A percentile compares a stretch with the other conserved stretches of the same genome.
Evolutionary conservation across 1,140 invertebrate genomes (phyloP).

Genomic region (Drosophila truncata): DNA sequence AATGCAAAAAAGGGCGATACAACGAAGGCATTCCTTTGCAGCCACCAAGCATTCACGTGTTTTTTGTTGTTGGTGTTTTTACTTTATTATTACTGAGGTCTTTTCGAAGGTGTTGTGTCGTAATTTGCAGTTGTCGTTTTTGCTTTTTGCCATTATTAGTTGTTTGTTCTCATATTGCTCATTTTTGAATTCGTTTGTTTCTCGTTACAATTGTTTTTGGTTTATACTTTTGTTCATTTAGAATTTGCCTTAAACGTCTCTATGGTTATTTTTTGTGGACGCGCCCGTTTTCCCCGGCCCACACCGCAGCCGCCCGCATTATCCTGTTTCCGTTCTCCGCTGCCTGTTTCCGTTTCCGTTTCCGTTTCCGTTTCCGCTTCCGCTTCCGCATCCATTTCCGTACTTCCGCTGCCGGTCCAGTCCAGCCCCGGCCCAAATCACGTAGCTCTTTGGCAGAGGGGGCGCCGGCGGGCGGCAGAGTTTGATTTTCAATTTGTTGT

Average conservation of each 20-base stretch:
- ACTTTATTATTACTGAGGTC: conserved; percentile 72
- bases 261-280: conserved; percentile 82
- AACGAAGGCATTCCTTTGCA: conserved; percentile 72
- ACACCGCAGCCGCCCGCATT: conserved; percentile 19
- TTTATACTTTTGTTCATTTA: conserved; percentile 83
- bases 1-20: conserved; percentile 77
- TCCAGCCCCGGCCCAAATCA: conserved; percentile 4
- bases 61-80: conserved; percentile 39
- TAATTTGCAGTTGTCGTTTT: conserved; percentile 81
- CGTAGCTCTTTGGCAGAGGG: conserved; percentile 16
- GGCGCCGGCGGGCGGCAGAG: conserved; percentile 23
- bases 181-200: conserved; percentile 78
- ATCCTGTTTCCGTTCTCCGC: conserved; percentile 23
- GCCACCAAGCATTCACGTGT: conserved; percentile 71
- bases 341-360: background rate
- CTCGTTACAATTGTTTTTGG: conserved; percentile 77
- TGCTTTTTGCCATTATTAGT: conserved; percentile 83
- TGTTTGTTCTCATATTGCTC: conserved; percentile 76
- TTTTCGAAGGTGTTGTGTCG: conserved; percentile 83
- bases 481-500: conserved; percentile 14
- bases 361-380: conserved; percentile 3
- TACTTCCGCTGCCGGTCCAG: background rate
- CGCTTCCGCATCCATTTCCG: conserved; percentile 2
- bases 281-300: conserved; percentile 42
- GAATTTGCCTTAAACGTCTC: conserved; percentile 84